These are phyloP conservation scores for Falco concolor DNA, from an alignment of 2,797 vertebrate species.

Conservation along the genomic window DNA sequence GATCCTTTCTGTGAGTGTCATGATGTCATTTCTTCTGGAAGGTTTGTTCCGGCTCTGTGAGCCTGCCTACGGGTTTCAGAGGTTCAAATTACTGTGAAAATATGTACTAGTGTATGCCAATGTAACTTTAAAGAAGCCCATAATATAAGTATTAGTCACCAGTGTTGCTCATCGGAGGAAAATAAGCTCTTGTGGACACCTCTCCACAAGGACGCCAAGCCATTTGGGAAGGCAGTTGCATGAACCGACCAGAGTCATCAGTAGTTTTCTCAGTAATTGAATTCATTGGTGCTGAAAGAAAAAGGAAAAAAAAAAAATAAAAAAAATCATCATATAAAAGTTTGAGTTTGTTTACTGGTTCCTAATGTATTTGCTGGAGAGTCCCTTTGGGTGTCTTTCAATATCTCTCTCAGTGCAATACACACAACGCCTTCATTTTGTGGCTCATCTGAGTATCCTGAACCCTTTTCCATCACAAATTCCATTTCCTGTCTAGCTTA, in stretches of 20 bases:
- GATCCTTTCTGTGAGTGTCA: neutral
- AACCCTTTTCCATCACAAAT: neutral
- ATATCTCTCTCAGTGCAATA: neutral
- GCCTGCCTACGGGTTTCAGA: neutral
- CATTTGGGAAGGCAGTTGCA: neutral
- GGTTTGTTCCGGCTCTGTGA: neutral
- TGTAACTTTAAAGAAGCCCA: neutral
- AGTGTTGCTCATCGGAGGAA: neutral
- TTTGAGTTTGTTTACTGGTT: neutral
- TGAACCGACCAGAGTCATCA: neutral
- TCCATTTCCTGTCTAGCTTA: neutral
- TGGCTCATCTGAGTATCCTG: neutral
- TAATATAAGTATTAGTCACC: neutral
- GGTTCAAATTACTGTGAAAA: neutral
- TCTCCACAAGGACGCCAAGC: neutral
- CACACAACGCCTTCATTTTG: neutral
- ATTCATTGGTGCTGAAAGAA: neutral
- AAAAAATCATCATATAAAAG: neutral
- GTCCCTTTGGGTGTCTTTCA: neutral
- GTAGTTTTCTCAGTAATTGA: neutral
- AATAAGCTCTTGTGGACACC: neutral
- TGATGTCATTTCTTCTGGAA: neutral
- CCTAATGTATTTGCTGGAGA: neutral
- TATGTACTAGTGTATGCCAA: neutral
- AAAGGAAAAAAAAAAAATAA: no score